Percentiles rank a stretch among this genome's conserved stretches.
Evolutionary conservation across 2,888 invertebrate species (phyloP).

Genomic region (Apocheima hispidaria): DNA sequence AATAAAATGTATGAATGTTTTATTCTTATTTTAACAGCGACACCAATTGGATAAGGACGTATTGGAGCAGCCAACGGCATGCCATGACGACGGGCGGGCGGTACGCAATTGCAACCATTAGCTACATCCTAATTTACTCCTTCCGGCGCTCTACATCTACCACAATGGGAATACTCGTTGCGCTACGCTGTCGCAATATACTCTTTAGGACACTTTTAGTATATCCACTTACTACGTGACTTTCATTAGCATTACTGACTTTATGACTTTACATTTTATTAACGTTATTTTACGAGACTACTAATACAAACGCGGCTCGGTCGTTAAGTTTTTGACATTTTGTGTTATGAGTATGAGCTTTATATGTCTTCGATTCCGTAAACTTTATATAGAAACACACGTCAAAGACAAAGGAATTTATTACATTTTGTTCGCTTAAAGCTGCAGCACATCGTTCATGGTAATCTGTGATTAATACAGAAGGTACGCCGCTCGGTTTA

Average conservation of each 20-base stretch:
- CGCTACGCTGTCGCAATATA: conserved; percentile 21
- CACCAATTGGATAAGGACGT: conserved; percentile 29
- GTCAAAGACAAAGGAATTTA: conserved; percentile 7
- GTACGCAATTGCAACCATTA: conserved; percentile 78
- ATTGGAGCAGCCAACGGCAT: conserved; percentile 26
- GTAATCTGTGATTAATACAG: conserved; percentile 36
- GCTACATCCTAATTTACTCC: conserved; percentile 82
- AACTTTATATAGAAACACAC: conserved; percentile 1
- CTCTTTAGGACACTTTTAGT: conserved; percentile 8
- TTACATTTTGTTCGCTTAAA: conserved; percentile 16
- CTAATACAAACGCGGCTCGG: conserved; percentile 7
- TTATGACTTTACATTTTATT: conserved; percentile 21
- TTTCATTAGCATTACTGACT: too few species aligned
- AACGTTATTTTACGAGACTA: conserved; percentile 33
- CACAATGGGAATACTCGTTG: conserved; percentile 21
- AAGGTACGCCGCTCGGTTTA: conserved; percentile 25
- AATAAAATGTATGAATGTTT: conserved; percentile 24
- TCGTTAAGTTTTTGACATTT: conserved; percentile 9
- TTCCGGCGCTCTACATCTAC: conserved; percentile 63
- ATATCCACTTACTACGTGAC: not conserved
- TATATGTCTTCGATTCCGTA: not conserved
- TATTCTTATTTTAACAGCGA: conserved; percentile 23
- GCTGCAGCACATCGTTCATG: conserved; percentile 8
- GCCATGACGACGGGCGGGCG: conserved; percentile 29
- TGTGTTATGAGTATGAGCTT: not conserved